phyloP scores from a whole-genome alignment of 2,113 vertebrate genomes.

The Melanerpes formicivorus region DNA sequence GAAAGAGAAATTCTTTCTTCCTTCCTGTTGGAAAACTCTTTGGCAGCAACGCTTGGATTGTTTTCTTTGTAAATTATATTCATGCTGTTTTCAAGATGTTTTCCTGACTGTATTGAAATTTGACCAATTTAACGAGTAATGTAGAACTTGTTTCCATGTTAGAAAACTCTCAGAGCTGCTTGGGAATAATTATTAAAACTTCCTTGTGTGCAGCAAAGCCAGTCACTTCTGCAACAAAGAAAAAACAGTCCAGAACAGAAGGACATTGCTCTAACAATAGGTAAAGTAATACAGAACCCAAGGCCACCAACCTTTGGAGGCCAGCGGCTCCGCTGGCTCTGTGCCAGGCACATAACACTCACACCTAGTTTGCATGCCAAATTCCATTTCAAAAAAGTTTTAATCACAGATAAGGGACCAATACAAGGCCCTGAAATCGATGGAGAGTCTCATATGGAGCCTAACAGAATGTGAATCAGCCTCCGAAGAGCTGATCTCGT shows the following conservation, averaged over 20 bases:
- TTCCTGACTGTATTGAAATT: constrained; percentile 84
- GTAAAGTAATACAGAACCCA: constrained; percentile 37
- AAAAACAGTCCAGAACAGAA: constrained; percentile 53
- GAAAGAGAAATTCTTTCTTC: constrained; percentile 80
- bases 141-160: constrained; percentile 84
- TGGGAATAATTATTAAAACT: constrained; percentile 82
- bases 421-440: constrained; percentile 44
- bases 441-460: neutral
- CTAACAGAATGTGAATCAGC: neutral
- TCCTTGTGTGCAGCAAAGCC: constrained; percentile 79
- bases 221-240: constrained; percentile 53
- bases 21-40: constrained; percentile 85
- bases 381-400: neutral
- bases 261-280: constrained; percentile 65
- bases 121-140: constrained; percentile 83
- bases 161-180: constrained; percentile 79
- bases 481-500: neutral
- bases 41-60: constrained; percentile 84
- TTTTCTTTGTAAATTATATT: constrained; percentile 87
- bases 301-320: constrained; percentile 41
- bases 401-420: constrained; percentile 45
- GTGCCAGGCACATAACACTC: constrained; percentile 13
- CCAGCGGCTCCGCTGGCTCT: neutral
- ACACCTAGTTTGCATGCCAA: constrained; percentile 49
- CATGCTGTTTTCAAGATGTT: constrained; percentile 87